Evolutionary conservation across 2,888 invertebrate genomes (phyloP).

Genomic region (Amblyjoppa fuscipennis): DNA sequence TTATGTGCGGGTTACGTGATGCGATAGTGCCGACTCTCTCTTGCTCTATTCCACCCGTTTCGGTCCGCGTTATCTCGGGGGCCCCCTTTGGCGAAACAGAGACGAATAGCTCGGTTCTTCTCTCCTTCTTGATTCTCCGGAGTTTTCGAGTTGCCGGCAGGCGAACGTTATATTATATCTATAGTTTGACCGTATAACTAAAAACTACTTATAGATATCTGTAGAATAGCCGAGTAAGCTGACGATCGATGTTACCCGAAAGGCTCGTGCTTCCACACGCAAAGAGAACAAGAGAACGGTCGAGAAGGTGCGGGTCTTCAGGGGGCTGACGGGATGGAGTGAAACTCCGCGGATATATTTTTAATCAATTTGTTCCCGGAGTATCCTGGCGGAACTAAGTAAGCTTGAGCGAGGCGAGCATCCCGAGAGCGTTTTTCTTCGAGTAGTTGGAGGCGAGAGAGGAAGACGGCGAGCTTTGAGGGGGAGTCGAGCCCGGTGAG

Average conservation of each 20-base stretch:
- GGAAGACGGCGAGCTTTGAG: slow-evolving; percentile 21
- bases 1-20: slow-evolving; percentile 69
- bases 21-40: slow-evolving; percentile 58
- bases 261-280: slow-evolving; percentile 47
- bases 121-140: slow-evolving; percentile 46
- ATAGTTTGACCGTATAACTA: slow-evolving; percentile 52
- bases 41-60: background rate
- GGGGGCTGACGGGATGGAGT: background rate
- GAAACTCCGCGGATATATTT: slow-evolving; percentile 56
- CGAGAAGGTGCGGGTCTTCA: background rate
- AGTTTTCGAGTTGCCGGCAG: slow-evolving; percentile 57
- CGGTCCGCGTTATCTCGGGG: slow-evolving; percentile 43
- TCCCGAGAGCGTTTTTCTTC: background rate
- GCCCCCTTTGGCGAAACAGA: slow-evolving; percentile 52
- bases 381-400: slow-evolving; percentile 56
- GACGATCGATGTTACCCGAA: slow-evolving; percentile 61
- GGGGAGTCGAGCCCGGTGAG: slow-evolving; percentile 54
- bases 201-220: slow-evolving; percentile 59
- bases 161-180: slow-evolving; percentile 66
- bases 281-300: slow-evolving; percentile 33
- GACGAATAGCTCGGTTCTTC: background rate
- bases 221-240: slow-evolving; percentile 43
- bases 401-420: slow-evolving; percentile 32
- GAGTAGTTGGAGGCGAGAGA: slow-evolving; percentile 18
- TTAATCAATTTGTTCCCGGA: slow-evolving; percentile 68